Evolutionary conservation across 35 echinoderm and acorn worm genomes (phyloP).

Genomic region (Apostichopus japonicus): DNA sequence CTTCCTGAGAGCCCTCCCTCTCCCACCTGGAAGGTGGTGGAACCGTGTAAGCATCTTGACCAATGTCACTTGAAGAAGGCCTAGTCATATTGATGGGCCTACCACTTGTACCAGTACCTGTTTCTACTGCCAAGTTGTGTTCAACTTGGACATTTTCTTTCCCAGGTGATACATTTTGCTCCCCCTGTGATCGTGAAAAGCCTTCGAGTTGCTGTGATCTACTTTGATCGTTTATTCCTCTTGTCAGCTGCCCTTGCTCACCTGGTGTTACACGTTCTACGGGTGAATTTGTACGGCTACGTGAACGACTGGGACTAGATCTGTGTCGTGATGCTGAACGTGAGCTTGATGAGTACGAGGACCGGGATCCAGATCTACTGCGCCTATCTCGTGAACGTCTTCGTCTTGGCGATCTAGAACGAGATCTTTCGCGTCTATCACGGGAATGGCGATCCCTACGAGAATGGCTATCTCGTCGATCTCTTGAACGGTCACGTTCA

Average conservation of each 20-base stretch:
- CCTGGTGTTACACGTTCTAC: not conserved
- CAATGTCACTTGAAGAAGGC: not conserved
- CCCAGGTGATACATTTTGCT: not conserved
- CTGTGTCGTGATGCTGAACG: not conserved
- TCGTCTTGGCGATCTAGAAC: conserved; percentile 20
- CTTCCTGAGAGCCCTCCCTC: conserved; percentile 4
- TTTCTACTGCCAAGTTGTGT: not conserved
- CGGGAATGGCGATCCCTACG: conserved; percentile 14
- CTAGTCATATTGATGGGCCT: conserved; percentile 16
- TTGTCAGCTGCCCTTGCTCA: not conserved
- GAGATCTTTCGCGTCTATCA: conserved; percentile 16
- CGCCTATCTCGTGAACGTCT: conserved; percentile 23
- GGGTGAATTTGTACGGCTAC: not conserved
- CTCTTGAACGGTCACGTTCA: not conserved
- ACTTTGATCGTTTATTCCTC: not conserved
- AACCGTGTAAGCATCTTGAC: not conserved
- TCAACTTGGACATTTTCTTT: not conserved
- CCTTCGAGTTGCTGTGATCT: not conserved
- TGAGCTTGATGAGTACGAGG: conserved; percentile 15
- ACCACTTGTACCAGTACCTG: not conserved
- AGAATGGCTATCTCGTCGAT: not conserved
- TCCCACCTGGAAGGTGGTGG: conserved; percentile 41
- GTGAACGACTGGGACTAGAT: not conserved
- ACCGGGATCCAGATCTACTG: conserved; percentile 21
- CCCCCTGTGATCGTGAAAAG: not conserved